Conservation (phyloP, 2,797 vertebrate species). For the Novumbra hubbsi region DNA sequence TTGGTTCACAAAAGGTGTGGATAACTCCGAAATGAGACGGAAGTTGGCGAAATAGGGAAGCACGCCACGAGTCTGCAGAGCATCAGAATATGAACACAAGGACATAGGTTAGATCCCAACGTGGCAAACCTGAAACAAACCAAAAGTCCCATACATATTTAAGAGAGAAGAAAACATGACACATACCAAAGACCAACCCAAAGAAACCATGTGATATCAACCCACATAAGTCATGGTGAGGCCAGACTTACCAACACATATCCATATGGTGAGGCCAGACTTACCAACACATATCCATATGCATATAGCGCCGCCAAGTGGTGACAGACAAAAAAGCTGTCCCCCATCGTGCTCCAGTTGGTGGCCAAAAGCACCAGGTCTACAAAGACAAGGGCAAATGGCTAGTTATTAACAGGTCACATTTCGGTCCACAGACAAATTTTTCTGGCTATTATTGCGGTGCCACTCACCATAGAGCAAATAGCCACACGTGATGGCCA, state of each 20-base stretch:
- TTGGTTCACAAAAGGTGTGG: slow-evolving; percentile 83
- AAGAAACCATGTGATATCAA: background rate
- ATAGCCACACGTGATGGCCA: slow-evolving; percentile 83
- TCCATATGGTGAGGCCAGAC: slow-evolving; percentile 69
- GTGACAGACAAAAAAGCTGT: slow-evolving; percentile 81
- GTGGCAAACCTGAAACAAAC: background rate
- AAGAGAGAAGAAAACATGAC: background rate
- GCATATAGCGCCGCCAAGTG: slow-evolving; percentile 85
- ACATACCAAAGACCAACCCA: background rate
- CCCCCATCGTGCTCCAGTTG: slow-evolving; percentile 82
- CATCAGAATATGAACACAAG: background rate
- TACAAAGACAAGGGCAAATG: slow-evolving; percentile 39
- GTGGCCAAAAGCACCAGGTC: slow-evolving; percentile 78
- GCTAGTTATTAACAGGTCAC: background rate
- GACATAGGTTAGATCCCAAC: background rate
- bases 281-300: slow-evolving; percentile 85
- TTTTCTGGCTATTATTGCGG: background rate
- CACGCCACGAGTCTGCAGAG: slow-evolving; percentile 72
- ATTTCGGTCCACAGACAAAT: background rate
- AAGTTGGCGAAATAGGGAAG: slow-evolving; percentile 84
- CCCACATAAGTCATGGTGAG: background rate
- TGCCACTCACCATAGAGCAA: slow-evolving; percentile 75
- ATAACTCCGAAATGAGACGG: slow-evolving; percentile 83
- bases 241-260: slow-evolving; percentile 79
- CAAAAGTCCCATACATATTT: background rate